Base-by-base conservation (phyloP, 1,140 invertebrate species). In the Sminthurides bifidus region DNA sequence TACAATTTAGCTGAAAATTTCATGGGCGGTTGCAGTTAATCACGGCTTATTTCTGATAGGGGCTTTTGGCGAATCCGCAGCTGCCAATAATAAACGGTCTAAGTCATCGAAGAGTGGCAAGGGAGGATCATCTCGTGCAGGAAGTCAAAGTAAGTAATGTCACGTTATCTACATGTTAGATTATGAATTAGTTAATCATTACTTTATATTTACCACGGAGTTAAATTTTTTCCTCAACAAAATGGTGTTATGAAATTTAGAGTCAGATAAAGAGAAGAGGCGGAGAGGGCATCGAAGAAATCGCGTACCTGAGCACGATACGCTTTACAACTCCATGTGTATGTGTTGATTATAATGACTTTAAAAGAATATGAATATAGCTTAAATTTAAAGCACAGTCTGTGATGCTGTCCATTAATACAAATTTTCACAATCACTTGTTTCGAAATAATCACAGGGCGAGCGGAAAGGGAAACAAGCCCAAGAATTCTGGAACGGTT, bases 401-500 rank as follows among this genome's bases (percentile, higher is more conserved):
- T n/a, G n/a, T n/a, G n/a, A n/a, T n/a, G n/a, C n/a, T n/a, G n/a
- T n/a, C n/a, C n/a, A n/a, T n/a, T n/a, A n/a, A n/a, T n/a, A n/a
- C n/a, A n/a, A n/a, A 10, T 10, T 10, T 8, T 35, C n/a, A 35
- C n/a, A 35, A 35, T 8, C n/a, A n/a, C 33, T 35, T n/a, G 8
- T 10, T 10, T 10, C n/a, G n/a, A 10, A 35, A 10, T 35, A 10
- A 26, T 46, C 30, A 38, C 41, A 59, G 63, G 63, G 35, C 38
- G 56, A 17, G 38, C 21, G 21, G 59, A 59, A 15, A 56, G 59
- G 21, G 63, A 65, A 52, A 59, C 57, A 0, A 61, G 59, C 55
- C 63, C 63, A 15, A n/a, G 63, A n/a, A 58, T 65, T 38, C 50
- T 65, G 24, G 63, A 61, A 38, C 40, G 63, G 26, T 44, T 65